Base-by-base conservation (phyloP, 2,888 invertebrate genomes). In the Drosophila macrothrix region DNA sequence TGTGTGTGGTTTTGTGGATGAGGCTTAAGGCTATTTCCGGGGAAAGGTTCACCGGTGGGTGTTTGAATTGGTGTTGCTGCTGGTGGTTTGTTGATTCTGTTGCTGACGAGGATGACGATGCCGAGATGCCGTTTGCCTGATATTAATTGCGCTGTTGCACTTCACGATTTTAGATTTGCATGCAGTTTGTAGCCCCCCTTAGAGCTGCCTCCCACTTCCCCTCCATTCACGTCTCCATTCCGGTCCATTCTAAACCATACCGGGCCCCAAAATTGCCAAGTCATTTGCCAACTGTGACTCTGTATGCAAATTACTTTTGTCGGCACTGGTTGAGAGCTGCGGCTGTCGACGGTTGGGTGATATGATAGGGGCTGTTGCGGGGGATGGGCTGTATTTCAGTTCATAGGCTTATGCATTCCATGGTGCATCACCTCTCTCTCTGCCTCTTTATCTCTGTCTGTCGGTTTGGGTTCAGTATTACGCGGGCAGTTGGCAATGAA, bases 71-170 rank as follows among this genome's bases (percentile, higher is more conserved):
- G 56, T 71, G 64, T 37, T 66, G 60, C 46, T 65, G 64, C 65
- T 76, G 76, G 80, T n/a, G 56, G 56, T 9, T 56, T 39, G 39
- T 28, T 16, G 28, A 39, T 56, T 56, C 56, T 14, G 56, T 28
- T 56, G 25, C 22, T 54, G 22, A 22, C 16, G 39, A 46, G 25
- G 4, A 28, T 28, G 37, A 10, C 12, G 28, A 28, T 39, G 56
- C 28, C n/a, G 56, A 56, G 37, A 68, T 64, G 77, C 81, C 77
- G 78, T 69, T 78, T 73, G 80, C 60, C 83, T 82, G 83, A 73
- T 83, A 82, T 82, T 82, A 82, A 82, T 82, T 82, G 83, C 83
- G 80, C 80, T 82, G 77, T 82, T 82, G 82, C 82, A 82, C 82
- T 82, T 79, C 73, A 79, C 83, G 73, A 74, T 82, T 80, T 76